Conservation (phyloP, 2,797 vertebrate genomes). For the Etheostoma nigrum region DNA sequence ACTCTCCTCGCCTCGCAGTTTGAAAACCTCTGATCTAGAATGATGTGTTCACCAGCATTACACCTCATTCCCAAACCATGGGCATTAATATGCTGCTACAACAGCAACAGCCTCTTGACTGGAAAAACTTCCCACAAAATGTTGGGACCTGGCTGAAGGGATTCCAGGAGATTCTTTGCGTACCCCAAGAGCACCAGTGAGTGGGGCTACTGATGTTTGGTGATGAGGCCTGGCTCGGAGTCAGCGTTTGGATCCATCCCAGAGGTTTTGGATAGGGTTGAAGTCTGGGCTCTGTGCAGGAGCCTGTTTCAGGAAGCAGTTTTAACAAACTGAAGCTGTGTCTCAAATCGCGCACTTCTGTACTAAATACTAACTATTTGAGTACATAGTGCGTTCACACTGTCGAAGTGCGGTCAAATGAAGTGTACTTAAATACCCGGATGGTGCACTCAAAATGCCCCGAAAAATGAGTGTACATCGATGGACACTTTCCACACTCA, state of each 20-base stretch:
- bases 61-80: conserved; percentile 1
- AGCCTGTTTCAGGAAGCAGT: too few species aligned
- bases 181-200: neutral
- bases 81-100: conserved; percentile 15
- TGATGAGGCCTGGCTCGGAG: conserved; percentile 1
- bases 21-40: conserved; percentile 22
- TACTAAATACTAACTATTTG: too few species aligned
- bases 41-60: conserved; percentile 16
- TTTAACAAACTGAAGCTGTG: too few species aligned
- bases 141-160: conserved; percentile 8
- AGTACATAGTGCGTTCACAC: too few species aligned
- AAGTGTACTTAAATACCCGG: too few species aligned
- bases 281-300: neutral
- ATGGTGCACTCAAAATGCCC: too few species aligned
- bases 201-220: conserved; percentile 1
- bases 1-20: neutral
- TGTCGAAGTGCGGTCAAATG: too few species aligned
- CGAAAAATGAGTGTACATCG: too few species aligned
- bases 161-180: neutral
- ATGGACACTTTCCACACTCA: too few species aligned
- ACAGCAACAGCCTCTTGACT: neutral
- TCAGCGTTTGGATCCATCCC: conserved; percentile 6
- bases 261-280: neutral
- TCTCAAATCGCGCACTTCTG: too few species aligned
- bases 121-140: conserved; percentile 11